phyloP scores from a whole-genome alignment of 2,888 invertebrate species.

The Acronicta alni region DNA sequence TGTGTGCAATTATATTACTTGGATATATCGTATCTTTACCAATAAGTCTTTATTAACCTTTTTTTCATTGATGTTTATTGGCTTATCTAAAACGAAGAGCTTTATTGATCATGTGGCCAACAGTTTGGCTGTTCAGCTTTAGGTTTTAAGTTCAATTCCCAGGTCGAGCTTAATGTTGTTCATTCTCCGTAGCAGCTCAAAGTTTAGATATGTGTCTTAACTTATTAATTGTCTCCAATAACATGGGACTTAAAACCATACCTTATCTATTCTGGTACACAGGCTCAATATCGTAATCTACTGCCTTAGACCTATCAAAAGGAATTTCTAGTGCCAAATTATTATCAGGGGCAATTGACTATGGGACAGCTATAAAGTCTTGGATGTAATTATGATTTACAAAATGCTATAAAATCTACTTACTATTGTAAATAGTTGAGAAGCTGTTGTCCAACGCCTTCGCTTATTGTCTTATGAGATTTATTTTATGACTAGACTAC shows the following conservation, averaged over 20 bases:
- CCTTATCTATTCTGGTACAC: no score
- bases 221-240: no score
- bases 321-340: slow-evolving; percentile 18
- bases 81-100: slow-evolving; percentile 37
- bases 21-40: slow-evolving; percentile 21
- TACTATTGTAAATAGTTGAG: slow-evolving; percentile 63
- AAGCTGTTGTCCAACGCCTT: slow-evolving; percentile 62
- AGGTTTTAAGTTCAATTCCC: no score
- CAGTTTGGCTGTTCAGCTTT: no score
- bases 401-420: slow-evolving; percentile 64
- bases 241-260: no score
- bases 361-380: slow-evolving; percentile 55
- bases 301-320: slow-evolving; percentile 14
- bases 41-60: slow-evolving; percentile 41
- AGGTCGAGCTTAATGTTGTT: no score
- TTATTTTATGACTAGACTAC: slow-evolving; percentile 67
- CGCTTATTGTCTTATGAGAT: slow-evolving; percentile 66
- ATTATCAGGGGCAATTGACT: slow-evolving; percentile 24
- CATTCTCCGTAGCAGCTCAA: no score
- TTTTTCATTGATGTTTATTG: slow-evolving; percentile 58
- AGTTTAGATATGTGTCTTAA: no score
- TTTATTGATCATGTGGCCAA: no score
- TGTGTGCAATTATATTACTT: slow-evolving; percentile 26
- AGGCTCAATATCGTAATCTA: no score
- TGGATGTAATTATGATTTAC: slow-evolving; percentile 66